phyloP scores from a whole-genome alignment of 2,888 invertebrate genomes.

The Phortica magna region DNA sequence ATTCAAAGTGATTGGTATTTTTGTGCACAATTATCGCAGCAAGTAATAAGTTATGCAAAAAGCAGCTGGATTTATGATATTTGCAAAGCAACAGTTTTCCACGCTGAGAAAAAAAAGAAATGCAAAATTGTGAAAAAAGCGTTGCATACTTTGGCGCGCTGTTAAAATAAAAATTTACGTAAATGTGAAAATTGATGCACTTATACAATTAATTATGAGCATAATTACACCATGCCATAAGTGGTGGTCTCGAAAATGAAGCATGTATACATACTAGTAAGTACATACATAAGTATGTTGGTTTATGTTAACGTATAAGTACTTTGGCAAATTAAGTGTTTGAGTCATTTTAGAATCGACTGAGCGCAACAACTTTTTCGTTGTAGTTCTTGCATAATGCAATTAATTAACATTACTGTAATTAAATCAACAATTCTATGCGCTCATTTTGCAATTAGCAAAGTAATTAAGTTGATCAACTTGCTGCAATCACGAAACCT shows the following conservation, averaged over 20 bases:
- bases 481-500: conserved; percentile 47
- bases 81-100: neutral
- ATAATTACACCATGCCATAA: neutral
- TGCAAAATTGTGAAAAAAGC: neutral
- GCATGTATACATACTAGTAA: neutral
- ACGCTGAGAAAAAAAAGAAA: neutral
- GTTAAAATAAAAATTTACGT: neutral
- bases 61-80: neutral
- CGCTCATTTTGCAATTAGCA: conserved; percentile 58
- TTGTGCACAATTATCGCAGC: neutral
- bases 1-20: too few relatives aligned
- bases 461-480: conserved; percentile 61
- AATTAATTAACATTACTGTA: conserved; percentile 46
- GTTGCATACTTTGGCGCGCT: neutral
- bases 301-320: neutral
- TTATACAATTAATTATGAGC: neutral
- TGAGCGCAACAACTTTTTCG: too few relatives aligned
- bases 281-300: neutral
- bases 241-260: neutral
- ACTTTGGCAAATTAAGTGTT: neutral
- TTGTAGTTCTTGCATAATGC: conserved; percentile 35
- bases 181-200: neutral
- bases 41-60: neutral
- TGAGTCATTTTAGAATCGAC: neutral
- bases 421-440: conserved; percentile 65